Evolutionary conservation across 2,888 invertebrate genomes (phyloP).

Genomic region (Argyresthia albistria): DNA sequence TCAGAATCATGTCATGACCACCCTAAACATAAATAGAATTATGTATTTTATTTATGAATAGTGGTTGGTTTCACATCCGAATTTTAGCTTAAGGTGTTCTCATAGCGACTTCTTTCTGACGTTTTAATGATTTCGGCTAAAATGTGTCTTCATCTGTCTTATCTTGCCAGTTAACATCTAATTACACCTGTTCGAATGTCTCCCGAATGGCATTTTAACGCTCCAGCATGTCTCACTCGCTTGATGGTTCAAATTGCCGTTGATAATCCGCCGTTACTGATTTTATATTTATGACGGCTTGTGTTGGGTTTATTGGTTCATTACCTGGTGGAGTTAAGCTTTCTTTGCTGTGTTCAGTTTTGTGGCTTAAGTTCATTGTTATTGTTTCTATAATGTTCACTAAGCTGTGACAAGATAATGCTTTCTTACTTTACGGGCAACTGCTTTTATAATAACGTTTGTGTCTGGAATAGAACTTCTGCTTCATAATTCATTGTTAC

Average conservation of each 20-base stretch:
- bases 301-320: not conserved
- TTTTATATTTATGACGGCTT: slow-evolving; percentile 8
- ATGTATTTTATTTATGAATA: too few species aligned
- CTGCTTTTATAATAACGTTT: too few species aligned
- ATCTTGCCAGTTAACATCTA: slow-evolving; percentile 11
- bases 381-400: too few species aligned
- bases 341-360: too few species aligned
- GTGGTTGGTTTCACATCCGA: not conserved
- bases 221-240: not conserved
- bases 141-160: slow-evolving; percentile 9
- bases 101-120: not conserved
- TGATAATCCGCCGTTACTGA: slow-evolving; percentile 16
- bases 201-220: slow-evolving; percentile 9
- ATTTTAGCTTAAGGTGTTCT: not conserved
- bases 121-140: slow-evolving; percentile 1
- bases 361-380: not conserved
- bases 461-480: too few species aligned
- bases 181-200: slow-evolving; percentile 15
- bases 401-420: too few species aligned
- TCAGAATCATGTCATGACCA: too few species aligned
- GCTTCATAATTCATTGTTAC: too few species aligned
- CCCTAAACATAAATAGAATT: too few species aligned
- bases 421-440: too few species aligned
- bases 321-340: too few species aligned
- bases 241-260: slow-evolving; percentile 16